These are phyloP conservation scores for Pseudobourletiella spinata DNA, from an alignment of 1,140 invertebrate genomes.

Conservation along the genomic window DNA sequence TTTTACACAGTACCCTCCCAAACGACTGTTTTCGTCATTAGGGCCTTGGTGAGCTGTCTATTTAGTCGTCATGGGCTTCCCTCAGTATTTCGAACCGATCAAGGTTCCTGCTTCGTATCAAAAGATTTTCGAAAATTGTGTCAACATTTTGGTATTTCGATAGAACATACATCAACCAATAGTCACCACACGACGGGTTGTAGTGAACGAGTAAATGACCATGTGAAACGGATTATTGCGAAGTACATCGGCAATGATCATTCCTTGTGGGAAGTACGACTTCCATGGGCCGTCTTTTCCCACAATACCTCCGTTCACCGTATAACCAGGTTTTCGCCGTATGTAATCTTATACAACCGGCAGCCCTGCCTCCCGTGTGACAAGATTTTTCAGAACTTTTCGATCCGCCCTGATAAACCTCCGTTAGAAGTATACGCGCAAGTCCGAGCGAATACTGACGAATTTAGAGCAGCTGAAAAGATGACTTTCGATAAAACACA, in stretches of 20 bases:
- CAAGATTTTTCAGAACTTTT: background rate
- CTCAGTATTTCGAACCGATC: slow-evolving; percentile 2
- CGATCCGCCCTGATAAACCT: background rate
- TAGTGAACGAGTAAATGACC: background rate
- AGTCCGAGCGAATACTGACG: background rate
- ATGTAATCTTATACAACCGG: background rate
- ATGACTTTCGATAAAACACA: background rate
- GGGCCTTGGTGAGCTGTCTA: background rate
- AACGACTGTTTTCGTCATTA: background rate
- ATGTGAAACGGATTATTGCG: background rate
- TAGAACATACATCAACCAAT: background rate
- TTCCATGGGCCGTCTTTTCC: background rate
- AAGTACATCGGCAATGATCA: background rate
- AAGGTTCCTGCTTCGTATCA: background rate
- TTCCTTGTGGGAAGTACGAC: background rate
- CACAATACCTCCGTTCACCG: background rate
- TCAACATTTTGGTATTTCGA: slow-evolving; percentile 1
- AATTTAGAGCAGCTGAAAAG: background rate
- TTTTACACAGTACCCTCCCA: background rate
- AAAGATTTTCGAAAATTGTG: background rate
- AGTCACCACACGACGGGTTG: background rate
- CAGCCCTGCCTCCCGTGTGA: background rate
- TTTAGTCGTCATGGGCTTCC: slow-evolving; percentile 9
- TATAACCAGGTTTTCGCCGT: background rate
- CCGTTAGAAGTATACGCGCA: background rate